Conservation (phyloP, 2,113 vertebrate species). For the Corythaixoides concolor region DNA sequence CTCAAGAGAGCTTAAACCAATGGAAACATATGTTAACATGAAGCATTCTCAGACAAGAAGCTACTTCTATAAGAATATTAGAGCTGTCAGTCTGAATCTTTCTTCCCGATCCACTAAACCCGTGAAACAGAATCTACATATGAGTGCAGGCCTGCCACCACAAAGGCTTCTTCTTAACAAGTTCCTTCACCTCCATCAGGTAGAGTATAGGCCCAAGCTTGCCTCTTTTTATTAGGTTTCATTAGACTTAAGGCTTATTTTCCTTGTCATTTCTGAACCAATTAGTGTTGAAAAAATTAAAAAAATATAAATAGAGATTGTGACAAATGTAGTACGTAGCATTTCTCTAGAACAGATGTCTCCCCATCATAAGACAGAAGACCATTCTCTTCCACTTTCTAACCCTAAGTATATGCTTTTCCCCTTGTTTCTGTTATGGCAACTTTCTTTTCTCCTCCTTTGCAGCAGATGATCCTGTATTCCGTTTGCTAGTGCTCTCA, state of each 20-base stretch:
- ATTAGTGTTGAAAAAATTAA: neutral
- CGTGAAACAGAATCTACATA: neutral
- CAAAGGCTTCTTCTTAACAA: neutral
- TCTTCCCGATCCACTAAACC: neutral
- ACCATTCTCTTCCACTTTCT: neutral
- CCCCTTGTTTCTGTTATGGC: neutral
- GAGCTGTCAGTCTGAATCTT: neutral
- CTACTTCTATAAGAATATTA: neutral
- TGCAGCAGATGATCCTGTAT: neutral
- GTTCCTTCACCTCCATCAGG: neutral
- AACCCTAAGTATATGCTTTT: neutral
- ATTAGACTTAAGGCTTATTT: neutral
- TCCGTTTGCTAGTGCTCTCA: neutral
- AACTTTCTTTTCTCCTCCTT: neutral
- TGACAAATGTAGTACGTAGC: neutral
- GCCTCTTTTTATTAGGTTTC: neutral
- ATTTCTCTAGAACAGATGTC: neutral
- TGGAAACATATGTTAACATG: neutral
- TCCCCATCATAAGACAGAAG: neutral
- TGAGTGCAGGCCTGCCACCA: neutral
- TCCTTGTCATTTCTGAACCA: neutral
- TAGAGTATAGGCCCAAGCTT: accelerated
- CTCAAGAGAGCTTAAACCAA: neutral
- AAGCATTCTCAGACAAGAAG: accelerated
- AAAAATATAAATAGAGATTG: neutral